Conservation (phyloP, 2,113 vertebrate species). For the Cervus canadensis region DNA sequence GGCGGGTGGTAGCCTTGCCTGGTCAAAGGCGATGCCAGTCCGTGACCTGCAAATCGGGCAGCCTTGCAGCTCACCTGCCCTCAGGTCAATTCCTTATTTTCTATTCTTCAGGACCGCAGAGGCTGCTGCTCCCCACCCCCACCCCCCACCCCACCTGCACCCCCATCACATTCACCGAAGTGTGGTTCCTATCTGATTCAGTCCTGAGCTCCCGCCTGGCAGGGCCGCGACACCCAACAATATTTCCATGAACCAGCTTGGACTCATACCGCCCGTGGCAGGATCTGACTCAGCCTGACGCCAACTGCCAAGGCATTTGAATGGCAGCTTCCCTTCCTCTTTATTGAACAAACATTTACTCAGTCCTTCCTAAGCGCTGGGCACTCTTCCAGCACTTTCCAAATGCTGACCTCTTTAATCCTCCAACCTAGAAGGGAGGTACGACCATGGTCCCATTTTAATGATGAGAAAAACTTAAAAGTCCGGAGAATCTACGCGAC, state of each 20-base stretch:
- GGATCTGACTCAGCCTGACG: background rate
- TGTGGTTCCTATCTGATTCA: background rate
- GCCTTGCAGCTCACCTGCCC: background rate
- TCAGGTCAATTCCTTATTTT: background rate
- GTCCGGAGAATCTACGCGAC: background rate
- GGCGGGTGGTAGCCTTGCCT: background rate
- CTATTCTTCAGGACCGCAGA: background rate
- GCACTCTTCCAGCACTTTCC: background rate
- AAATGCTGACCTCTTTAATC: background rate
- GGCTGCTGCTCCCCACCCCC: background rate
- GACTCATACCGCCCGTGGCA: background rate
- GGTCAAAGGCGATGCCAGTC: background rate
- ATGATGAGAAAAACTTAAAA: background rate
- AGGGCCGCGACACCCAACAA: background rate
- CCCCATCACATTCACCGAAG: background rate
- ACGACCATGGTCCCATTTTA: background rate
- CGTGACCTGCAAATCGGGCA: background rate
- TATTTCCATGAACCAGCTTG: background rate
- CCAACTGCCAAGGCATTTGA: background rate
- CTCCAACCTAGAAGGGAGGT: background rate
- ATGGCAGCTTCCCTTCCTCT: background rate
- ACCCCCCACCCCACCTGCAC: too few relatives aligned
- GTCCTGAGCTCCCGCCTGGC: background rate
- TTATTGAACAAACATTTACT: slow-evolving; percentile 6
- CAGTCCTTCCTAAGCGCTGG: background rate